Percentiles rank a stretch among this genome's conserved stretches.
These are phyloP conservation scores for Drosophila orosa DNA, from an alignment of 1,140 invertebrate genomes.

Conservation along the genomic window DNA sequence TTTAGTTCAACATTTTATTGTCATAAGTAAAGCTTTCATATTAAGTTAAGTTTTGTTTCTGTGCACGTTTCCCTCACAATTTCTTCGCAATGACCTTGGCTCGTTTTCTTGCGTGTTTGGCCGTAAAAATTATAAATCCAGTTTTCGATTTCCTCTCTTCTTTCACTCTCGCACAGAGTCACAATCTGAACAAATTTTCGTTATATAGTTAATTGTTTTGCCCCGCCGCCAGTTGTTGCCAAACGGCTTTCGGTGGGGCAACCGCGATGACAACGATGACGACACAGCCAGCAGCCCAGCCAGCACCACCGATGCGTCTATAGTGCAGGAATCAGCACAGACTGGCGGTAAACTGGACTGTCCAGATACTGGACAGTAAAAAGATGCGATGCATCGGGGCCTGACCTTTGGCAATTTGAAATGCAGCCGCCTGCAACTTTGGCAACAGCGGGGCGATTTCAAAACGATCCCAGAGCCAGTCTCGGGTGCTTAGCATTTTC, in stretches of 20 bases:
- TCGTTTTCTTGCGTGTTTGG: conserved; percentile 77
- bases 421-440: conserved; percentile 55
- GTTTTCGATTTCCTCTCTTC: conserved; percentile 73
- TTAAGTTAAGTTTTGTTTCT: conserved; percentile 14
- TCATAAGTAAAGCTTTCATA: background rate
- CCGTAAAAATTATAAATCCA: conserved; percentile 74
- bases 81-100: conserved; percentile 80
- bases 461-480: conserved; percentile 41
- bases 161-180: conserved; percentile 65
- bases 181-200: conserved; percentile 78
- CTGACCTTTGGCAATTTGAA: conserved; percentile 78
- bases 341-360: conserved; percentile 28
- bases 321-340: conserved; percentile 4
- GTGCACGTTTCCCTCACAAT: conserved; percentile 59
- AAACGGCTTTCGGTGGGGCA: conserved; percentile 75
- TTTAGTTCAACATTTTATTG: background rate
- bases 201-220: conserved; percentile 75
- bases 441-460: conserved; percentile 52
- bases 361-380: conserved; percentile 19
- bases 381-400: conserved; percentile 43
- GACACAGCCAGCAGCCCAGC: conserved; percentile 42
- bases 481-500: conserved; percentile 63
- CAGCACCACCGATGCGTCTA: conserved; percentile 4
- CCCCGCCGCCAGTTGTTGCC: conserved; percentile 59
- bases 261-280: conserved; percentile 52